Evolutionary conservation across 2,797 vertebrate genomes (phyloP).

Genomic region (Pitangus sulphuratus): DNA sequence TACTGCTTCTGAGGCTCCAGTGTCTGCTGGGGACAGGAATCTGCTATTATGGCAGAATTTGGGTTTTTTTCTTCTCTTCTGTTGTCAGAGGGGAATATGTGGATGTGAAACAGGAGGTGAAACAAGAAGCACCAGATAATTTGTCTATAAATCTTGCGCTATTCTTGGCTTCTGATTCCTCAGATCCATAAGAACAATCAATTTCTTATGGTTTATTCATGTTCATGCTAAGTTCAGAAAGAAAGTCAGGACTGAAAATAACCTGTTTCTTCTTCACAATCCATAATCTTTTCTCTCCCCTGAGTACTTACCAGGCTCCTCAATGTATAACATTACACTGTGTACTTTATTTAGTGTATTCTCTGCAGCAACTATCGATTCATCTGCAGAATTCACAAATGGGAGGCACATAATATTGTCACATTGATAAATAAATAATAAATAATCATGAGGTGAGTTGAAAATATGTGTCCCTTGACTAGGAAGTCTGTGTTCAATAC

Average conservation of each 20-base stretch:
- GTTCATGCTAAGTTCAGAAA: neutral
- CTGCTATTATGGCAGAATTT: neutral
- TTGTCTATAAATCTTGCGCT: neutral
- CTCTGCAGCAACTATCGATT: neutral
- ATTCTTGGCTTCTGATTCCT: neutral
- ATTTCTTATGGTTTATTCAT: neutral
- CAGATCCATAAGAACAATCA: neutral
- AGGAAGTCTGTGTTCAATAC: neutral
- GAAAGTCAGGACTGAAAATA: neutral
- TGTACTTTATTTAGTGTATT: neutral
- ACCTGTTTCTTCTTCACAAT: neutral
- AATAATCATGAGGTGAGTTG: neutral
- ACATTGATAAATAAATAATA: neutral
- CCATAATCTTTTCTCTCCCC: neutral
- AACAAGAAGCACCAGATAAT: neutral
- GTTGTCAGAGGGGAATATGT: neutral
- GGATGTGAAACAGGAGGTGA: neutral
- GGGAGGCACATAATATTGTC: neutral
- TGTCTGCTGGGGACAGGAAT: neutral
- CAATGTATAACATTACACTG: neutral
- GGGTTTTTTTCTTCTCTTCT: neutral
- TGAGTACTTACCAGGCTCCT: neutral
- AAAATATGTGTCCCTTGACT: neutral
- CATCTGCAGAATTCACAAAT: neutral
- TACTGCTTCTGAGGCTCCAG: neutral